Percentiles rank a stretch among this genome's conserved stretches.
These are phyloP conservation scores for Linurgus olivaceus DNA, from an alignment of 2,797 vertebrate species.

Conservation along the genomic window DNA sequence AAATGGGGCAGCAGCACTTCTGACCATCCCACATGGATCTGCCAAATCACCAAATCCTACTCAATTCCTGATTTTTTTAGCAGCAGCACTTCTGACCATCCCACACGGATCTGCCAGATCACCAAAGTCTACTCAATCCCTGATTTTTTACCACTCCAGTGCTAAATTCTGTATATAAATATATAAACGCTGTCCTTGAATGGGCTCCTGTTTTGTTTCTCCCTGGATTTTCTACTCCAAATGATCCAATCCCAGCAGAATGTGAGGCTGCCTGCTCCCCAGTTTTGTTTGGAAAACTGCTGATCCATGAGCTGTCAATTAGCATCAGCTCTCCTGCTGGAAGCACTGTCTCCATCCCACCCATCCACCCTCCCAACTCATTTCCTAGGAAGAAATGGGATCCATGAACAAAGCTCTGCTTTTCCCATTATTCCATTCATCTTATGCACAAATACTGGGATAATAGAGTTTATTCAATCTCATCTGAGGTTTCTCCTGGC, in stretches of 20 bases:
- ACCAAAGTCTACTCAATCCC: background rate
- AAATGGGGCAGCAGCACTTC: background rate
- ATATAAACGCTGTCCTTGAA: accelerated
- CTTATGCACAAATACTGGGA: background rate
- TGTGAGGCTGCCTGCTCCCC: accelerated
- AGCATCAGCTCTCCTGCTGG: background rate
- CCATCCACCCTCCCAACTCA: background rate
- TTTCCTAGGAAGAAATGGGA: background rate
- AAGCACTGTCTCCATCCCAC: background rate
- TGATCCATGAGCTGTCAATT: background rate
- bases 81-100: background rate
- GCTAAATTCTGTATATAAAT: background rate
- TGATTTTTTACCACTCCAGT: background rate
- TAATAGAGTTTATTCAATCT: background rate
- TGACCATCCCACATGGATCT: background rate
- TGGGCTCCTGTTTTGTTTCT: accelerated
- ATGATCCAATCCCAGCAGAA: background rate
- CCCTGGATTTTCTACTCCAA: background rate
- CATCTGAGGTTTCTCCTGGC: background rate
- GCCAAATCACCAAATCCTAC: background rate
- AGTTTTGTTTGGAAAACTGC: background rate
- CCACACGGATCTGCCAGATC: accelerated
- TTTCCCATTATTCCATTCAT: background rate
- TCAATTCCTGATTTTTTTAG: background rate
- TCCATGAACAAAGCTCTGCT: background rate